phyloP scores from a whole-genome alignment of 1,140 invertebrate species.

The Bombus fervidus region DNA sequence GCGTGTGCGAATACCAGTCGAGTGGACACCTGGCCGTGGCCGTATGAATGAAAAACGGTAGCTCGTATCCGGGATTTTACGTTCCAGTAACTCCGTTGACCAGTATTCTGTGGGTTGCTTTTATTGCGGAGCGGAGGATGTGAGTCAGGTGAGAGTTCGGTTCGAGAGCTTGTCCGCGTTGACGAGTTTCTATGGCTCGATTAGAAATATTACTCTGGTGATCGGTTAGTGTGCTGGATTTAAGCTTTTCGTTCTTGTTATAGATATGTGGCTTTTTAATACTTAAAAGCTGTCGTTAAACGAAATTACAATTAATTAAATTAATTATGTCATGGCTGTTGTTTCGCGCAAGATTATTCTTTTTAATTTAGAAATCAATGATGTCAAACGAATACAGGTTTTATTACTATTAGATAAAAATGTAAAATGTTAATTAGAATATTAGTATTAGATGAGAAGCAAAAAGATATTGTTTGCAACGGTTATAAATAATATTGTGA shows the following conservation, averaged over 20 bases:
- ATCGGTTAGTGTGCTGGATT: background rate
- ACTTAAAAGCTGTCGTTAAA: background rate
- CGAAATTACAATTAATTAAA: too few relatives aligned
- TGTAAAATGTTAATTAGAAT: too few relatives aligned
- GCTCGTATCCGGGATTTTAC: conserved; percentile 40
- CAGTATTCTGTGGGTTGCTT: conserved; percentile 18
- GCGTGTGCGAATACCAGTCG: background rate
- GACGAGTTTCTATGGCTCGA: background rate
- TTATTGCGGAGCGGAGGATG: conserved; percentile 21
- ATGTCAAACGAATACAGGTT: too few relatives aligned
- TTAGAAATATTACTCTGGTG: background rate
- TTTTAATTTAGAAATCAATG: too few relatives aligned
- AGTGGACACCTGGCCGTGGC: background rate
- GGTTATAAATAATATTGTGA: too few relatives aligned
- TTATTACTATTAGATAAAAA: too few relatives aligned
- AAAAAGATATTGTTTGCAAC: too few relatives aligned
- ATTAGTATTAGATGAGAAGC: too few relatives aligned
- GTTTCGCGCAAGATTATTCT: too few relatives aligned
- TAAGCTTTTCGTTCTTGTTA: background rate
- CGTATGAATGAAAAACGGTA: conserved; percentile 27
- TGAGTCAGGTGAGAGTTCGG: conserved; percentile 23
- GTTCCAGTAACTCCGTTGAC: conserved; percentile 35
- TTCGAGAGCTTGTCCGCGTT: background rate
- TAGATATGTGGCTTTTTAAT: background rate
- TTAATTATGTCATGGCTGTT: too few relatives aligned